Evolutionary conservation across 2,888 invertebrate species (phyloP), one percentile per base, ranked within the genome.

Genomic region (Drosophila fungiperda): DNA sequence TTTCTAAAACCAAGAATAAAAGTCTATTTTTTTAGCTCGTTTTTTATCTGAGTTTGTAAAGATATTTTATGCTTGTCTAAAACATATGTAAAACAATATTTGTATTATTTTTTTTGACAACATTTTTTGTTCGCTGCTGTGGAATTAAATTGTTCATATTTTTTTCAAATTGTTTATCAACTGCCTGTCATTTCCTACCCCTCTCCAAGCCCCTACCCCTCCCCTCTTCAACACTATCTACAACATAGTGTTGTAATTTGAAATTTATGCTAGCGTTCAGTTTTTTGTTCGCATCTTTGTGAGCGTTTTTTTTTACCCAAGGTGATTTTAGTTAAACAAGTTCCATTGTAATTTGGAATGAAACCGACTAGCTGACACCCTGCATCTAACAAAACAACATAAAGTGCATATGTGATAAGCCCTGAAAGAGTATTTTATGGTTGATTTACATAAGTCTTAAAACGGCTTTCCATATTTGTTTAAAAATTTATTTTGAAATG

Each of bases 281-380:
- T 58, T 59, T 40, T 55, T 60, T 70, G 63, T 73, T 64, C 57
- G 54, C 57, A 66, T 70, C 52, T 66, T 55, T 54, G 48, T 73
- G 40, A 42, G 57, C 15, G 50, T 53, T 66, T 65, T 49, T 52
- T 52, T 65, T 61, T 68, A 71, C 81, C 80, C 91, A 91, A 89
- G 91, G 91, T 86, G 78, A 90, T 72, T 91, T 81, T 68, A 72
- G 76, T 85, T 76, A 68, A 82, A 75, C 20, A 60, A 57, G 62
- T 53, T 66, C 32, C 23, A 53, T 38, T 57, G 48, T 12, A 33
- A 52, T 26, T 35, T 17, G 7, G 11, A 35, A 29, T 26, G 11
- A 26, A 2, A 6, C 23, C 36, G 48, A 59, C 54, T 36, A 3
- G 17, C 11, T 3, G 1, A 59, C 52, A 69, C 76, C 33, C 59